These are phyloP conservation scores for Psittacula echo DNA, from an alignment of 2,797 vertebrate species.

Conservation along the genomic window DNA sequence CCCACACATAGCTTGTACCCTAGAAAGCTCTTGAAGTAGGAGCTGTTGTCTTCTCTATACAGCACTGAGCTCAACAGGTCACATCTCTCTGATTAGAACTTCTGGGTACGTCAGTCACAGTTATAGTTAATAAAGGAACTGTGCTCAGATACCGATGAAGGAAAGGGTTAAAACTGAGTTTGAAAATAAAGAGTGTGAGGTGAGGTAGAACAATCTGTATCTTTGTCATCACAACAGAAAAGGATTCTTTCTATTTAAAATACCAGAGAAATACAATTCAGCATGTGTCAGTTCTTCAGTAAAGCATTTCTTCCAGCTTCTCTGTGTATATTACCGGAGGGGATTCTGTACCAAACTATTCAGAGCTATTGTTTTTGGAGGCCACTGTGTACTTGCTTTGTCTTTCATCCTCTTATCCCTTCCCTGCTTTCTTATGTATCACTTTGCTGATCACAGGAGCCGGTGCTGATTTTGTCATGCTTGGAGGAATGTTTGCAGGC, in stretches of 20 bases:
- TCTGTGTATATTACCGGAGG: background rate
- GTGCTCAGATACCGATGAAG: background rate
- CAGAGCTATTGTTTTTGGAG: background rate
- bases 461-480: slow-evolving; percentile 97
- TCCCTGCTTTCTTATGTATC: background rate
- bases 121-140: background rate
- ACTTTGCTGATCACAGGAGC: slow-evolving; percentile 81
- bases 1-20: background rate
- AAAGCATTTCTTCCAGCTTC: slow-evolving; percentile 1
- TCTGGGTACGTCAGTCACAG: background rate
- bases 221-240: background rate
- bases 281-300: background rate
- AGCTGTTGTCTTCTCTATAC: background rate
- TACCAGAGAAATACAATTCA: background rate
- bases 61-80: background rate
- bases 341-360: background rate
- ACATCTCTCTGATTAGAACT: background rate
- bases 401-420: background rate
- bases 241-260: background rate
- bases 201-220: background rate
- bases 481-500: slow-evolving; percentile 97
- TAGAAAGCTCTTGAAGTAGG: background rate
- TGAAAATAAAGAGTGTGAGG: background rate
- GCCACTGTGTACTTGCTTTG: background rate
- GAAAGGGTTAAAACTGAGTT: background rate